These are phyloP conservation scores for Trichogramma dendrolimi DNA, from an alignment of 2,888 invertebrate genomes.

Conservation along the genomic window DNA sequence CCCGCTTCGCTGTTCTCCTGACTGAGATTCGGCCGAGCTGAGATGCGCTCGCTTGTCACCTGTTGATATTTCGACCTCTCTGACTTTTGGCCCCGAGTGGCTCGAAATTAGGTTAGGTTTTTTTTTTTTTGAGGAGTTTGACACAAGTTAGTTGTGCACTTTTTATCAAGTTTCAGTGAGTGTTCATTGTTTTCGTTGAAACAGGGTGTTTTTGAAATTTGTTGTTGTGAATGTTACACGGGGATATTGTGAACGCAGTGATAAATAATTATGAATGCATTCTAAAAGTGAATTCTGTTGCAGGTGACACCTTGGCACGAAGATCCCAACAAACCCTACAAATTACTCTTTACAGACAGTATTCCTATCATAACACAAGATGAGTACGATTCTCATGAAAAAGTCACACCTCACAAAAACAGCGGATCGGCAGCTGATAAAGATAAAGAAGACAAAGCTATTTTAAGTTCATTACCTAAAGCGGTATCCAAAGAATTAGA, in stretches of 20 bases:
- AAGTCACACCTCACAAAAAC: constrained; percentile 36
- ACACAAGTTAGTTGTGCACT: no score
- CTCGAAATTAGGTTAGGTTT: no score
- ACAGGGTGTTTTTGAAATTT: neutral
- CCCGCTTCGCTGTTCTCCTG: no score
- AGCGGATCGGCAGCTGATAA: constrained; percentile 38
- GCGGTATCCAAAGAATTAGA: constrained; percentile 47
- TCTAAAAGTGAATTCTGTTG: neutral
- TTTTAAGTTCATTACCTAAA: constrained; percentile 43
- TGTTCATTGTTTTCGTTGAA: neutral
- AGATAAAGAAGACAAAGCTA: constrained; percentile 47
- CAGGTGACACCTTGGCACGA: constrained; percentile 44
- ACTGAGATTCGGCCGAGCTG: neutral
- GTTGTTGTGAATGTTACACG: neutral
- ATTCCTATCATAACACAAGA: constrained; percentile 68
- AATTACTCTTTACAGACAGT: constrained; percentile 59
- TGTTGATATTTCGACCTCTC: no score
- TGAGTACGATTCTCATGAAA: constrained; percentile 53
- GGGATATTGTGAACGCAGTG: no score
- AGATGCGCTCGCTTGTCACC: no score
- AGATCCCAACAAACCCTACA: constrained; percentile 49
- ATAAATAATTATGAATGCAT: neutral
- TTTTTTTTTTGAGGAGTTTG: no score
- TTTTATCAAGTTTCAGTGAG: no score
- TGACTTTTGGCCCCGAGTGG: no score